These are phyloP conservation scores for Stigmatopora argus DNA, from an alignment of 2,113 vertebrate genomes.

Conservation along the genomic window DNA sequence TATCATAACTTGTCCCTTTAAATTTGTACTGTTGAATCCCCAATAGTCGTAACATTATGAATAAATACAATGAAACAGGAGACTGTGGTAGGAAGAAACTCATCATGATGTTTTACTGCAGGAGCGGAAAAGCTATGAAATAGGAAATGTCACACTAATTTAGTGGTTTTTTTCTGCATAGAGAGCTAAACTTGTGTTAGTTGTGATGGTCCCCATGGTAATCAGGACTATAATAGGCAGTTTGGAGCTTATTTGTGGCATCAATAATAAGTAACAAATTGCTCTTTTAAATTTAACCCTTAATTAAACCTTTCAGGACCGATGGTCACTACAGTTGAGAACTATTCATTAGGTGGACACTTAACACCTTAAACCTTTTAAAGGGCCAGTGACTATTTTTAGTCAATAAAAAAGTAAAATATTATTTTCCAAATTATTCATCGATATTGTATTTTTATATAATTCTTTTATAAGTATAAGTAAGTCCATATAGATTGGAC, in stretches of 20 bases:
- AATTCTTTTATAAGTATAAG: too few relatives aligned
- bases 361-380: too few relatives aligned
- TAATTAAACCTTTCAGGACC: too few relatives aligned
- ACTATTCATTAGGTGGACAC: too few relatives aligned
- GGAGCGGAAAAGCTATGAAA: slow-evolving; percentile 11
- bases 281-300: background rate
- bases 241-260: background rate
- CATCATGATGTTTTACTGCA: slow-evolving; percentile 13
- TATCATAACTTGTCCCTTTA: background rate
- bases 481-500: too few relatives aligned
- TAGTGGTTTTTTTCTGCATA: slow-evolving; percentile 38
- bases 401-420: too few relatives aligned
- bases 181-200: background rate
- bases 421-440: too few relatives aligned
- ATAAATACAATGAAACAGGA: slow-evolving; percentile 46
- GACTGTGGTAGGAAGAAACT: slow-evolving; percentile 25
- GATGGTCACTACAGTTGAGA: too few relatives aligned
- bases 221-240: background rate
- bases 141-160: slow-evolving; percentile 35
- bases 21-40: background rate
- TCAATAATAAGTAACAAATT: background rate
- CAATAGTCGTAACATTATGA: slow-evolving; percentile 11
- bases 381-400: too few relatives aligned
- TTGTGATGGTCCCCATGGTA: background rate
- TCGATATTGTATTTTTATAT: too few relatives aligned